Evolutionary conservation across 2,888 invertebrate genomes (phyloP), one percentile per base, ranked within the genome.

Genomic region (Phyto melanocephala): DNA sequence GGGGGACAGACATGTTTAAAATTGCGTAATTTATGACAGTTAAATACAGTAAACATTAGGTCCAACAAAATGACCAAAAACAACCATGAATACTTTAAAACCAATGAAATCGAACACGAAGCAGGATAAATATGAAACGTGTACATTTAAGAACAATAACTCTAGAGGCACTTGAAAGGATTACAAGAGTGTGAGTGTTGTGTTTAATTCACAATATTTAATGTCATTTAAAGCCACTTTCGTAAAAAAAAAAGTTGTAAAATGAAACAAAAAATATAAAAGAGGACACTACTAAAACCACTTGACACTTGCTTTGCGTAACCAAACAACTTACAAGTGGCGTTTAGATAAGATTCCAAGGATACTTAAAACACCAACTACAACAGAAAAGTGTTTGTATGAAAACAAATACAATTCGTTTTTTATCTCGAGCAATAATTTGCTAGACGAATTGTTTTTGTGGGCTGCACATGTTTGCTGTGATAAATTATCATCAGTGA

Each of bases 401-500:
- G 33, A 47, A 22, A 58, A n/a, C 24, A 63, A 62, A n/a, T 24
- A 42, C 24, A 68, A 0, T 47, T 50, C 11, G n/a, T 50, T 60
- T 68, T 62, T 63, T 71, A 71, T 80, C 28, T 42, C 15, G 37
- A n/a, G 37, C 17, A 22, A 13, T 50, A 22, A 50, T 68, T 52
- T 47, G 78, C 15, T 80, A 67, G 79, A 76, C 79, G 47, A 47
- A 67, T 62, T 82, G 79, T 79, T 86, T 87, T 88, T 88, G 89
- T 90, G 90, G 91, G 90, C 86, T 87, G 91, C 90, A 90, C 90
- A 87, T 90, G 91, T 90, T 90, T 90, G 88, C 86, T 86, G 88
- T 90, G 89, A 90, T 90, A 90, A 90, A 90, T 90, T 90, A 90
- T 83, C 79, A 35, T n/a, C 11, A 50, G 54, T 22, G 20, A 47